Base-by-base conservation (phyloP, 2,888 invertebrate species). In the Phorcus lineatus region DNA sequence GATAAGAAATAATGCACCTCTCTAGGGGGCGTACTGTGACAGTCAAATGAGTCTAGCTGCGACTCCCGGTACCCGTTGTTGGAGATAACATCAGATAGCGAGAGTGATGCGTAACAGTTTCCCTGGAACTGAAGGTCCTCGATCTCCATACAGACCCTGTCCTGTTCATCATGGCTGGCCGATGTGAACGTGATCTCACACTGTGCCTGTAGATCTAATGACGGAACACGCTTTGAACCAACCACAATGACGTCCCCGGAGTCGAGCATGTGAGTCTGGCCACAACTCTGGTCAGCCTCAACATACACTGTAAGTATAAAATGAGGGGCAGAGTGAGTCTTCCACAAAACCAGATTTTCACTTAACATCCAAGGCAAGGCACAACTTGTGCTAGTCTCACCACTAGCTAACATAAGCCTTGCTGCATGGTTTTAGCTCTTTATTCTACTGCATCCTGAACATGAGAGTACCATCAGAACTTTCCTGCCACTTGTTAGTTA, bases 131-230 rank as follows among this genome's bases (percentile, higher is more conserved):
- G 31, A 6, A 76, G 76, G 3, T 76, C 54, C 19, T 76, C 76
- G n/a, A 76, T 54, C 55, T 76, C 76, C 54, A 76, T 76, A 31
- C 76, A 76, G 28, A 76, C 55, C 55, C 55, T 16, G 16, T 76
- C 76, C 19, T 55, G 53, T 28, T 55, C 54, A 6, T 76, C 54
- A 22, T 31, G 28, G 24, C 54, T 55, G 24, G 76, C 76, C 9
- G 54, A 55, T 17, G 53, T 76, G 19, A 76, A 76, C 9, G 55
- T 54, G n/a, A 76, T 76, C 54, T 76, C 76, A 76, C 76, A 76
- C 54, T 76, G 22, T 2, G 24, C 76, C 55, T 55, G 24, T 17
- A 76, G 76, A 55, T 54, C 54, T 6, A 24, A 11, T 16, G 53
- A 55, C 16, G 54, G 54, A 3, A 24, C 76, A 28, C 54, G 76